Conservation (phyloP, 2,113 vertebrate genomes). For the Motacilla tschutschensis region DNA sequence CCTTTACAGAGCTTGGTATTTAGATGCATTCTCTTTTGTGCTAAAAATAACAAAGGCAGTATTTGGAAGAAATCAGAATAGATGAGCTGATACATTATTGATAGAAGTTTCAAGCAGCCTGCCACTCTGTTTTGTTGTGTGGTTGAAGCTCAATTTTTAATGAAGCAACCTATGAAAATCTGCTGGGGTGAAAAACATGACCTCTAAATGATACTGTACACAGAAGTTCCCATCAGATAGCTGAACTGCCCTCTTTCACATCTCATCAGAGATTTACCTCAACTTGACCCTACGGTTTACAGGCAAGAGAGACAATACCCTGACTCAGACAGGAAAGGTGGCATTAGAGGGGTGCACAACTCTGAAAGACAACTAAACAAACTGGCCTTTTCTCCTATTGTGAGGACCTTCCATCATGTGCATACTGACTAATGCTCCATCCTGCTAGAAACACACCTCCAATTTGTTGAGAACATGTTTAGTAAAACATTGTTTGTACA, state of each 20-base stretch:
- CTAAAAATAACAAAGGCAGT: slow-evolving; percentile 71
- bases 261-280: slow-evolving; percentile 51
- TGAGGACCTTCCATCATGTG: slow-evolving; percentile 36
- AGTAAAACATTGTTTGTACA: slow-evolving; percentile 35
- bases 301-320: slow-evolving; percentile 51
- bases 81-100: slow-evolving; percentile 71
- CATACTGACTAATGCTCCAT: slow-evolving; percentile 55
- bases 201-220: slow-evolving; percentile 50
- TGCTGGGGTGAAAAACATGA: slow-evolving; percentile 55
- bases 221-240: neutral
- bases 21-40: slow-evolving; percentile 61
- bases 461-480: slow-evolving; percentile 44
- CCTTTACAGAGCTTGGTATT: slow-evolving; percentile 40
- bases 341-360: slow-evolving; percentile 62
- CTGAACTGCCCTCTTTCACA: slow-evolving; percentile 22
- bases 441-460: slow-evolving; percentile 56
- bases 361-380: slow-evolving; percentile 70
- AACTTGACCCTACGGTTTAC: slow-evolving; percentile 60
- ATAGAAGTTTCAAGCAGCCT: slow-evolving; percentile 66
- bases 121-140: slow-evolving; percentile 62
- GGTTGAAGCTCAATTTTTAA: slow-evolving; percentile 72
- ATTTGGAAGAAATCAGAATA: slow-evolving; percentile 73
- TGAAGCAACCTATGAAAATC: slow-evolving; percentile 69
- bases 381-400: slow-evolving; percentile 63
- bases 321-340: slow-evolving; percentile 79